Evolutionary conservation across 1,140 invertebrate species (phyloP).

Genomic region (Drosophila pectinifera): DNA sequence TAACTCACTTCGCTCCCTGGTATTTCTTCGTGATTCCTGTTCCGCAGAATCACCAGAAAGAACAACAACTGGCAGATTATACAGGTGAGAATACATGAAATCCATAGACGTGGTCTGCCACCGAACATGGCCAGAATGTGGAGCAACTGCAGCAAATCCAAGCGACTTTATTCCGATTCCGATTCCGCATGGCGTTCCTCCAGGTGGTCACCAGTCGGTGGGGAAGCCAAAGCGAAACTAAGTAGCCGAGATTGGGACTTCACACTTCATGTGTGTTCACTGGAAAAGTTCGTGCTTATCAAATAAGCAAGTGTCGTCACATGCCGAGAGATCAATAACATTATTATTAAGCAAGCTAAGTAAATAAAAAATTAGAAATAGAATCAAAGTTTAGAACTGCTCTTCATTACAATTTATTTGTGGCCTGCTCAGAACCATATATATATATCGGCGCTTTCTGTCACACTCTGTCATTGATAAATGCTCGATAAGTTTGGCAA

Average conservation of each 20-base stretch:
- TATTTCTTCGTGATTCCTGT: not conserved
- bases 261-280: slow-evolving; percentile 2
- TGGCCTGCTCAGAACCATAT: slow-evolving; percentile 9
- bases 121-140: slow-evolving; percentile 46
- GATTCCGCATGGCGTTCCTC: slow-evolving; percentile 6
- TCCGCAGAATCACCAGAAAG: not conserved
- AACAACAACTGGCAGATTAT: slow-evolving; percentile 35
- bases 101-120: slow-evolving; percentile 14
- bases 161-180: not conserved
- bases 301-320: slow-evolving; percentile 27
- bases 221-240: slow-evolving; percentile 22
- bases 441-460: slow-evolving; percentile 22
- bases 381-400: not conserved
- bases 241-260: slow-evolving; percentile 30
- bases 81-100: slow-evolving; percentile 11
- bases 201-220: slow-evolving; percentile 7
- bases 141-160: slow-evolving; percentile 20
- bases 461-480: slow-evolving; percentile 73
- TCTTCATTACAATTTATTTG: slow-evolving; percentile 3
- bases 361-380: not conserved
- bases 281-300: slow-evolving; percentile 4
- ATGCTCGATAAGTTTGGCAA: slow-evolving; percentile 71
- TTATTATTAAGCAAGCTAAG: not conserved
- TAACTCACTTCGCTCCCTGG: slow-evolving; percentile 14
- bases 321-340: slow-evolving; percentile 11